phyloP scores from a whole-genome alignment of 2,113 vertebrate species.

The Mandrillus leucophaeus region DNA sequence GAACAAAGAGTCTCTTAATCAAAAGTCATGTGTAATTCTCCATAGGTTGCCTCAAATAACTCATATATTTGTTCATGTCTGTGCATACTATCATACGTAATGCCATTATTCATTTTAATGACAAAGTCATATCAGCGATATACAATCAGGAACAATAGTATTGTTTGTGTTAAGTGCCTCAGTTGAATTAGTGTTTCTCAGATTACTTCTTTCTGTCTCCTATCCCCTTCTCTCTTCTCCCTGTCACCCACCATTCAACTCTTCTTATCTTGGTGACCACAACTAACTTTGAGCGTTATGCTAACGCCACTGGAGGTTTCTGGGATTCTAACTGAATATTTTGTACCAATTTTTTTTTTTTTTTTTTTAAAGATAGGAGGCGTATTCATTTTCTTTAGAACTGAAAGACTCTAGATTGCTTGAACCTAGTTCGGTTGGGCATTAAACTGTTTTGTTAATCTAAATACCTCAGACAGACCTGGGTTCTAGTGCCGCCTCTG shows the following conservation, averaged over 20 bases:
- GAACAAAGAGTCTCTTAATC: slow-evolving; percentile 10
- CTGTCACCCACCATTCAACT: background rate
- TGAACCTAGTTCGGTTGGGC: background rate
- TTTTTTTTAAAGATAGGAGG: background rate
- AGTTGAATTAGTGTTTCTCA: slow-evolving; percentile 5
- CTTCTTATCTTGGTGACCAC: background rate
- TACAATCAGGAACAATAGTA: background rate
- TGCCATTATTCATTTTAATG: slow-evolving; percentile 2
- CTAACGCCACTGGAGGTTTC: background rate
- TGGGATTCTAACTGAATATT: slow-evolving; percentile 21
- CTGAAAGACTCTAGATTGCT: background rate
- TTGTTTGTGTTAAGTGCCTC: slow-evolving; percentile 18
- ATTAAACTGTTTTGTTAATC: slow-evolving; percentile 29
- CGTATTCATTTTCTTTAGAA: background rate
- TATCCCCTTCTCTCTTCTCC: background rate
- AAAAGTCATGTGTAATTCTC: background rate
- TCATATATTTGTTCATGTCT: background rate
- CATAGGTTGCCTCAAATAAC: background rate
- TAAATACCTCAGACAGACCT: background rate
- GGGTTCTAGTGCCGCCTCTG: background rate
- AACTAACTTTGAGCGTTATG: background rate
- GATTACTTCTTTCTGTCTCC: background rate
- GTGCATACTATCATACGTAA: background rate
- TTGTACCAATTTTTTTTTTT: background rate
- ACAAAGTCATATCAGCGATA: background rate